Base-by-base conservation (phyloP, 2,797 vertebrate species). In the Acanthurus leucopareius region DNA sequence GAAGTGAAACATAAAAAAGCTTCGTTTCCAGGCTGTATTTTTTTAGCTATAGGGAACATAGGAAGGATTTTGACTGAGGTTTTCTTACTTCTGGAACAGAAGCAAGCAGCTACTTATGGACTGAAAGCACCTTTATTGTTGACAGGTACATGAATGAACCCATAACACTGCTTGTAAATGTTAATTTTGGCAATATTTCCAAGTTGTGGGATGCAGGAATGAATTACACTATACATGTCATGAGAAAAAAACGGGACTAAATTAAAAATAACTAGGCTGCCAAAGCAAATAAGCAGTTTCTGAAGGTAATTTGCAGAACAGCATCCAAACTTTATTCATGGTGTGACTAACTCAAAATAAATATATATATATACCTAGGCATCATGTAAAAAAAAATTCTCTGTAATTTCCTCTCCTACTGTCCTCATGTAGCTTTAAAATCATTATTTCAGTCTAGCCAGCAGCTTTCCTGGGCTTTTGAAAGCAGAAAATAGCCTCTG, bases 361-460 rank as follows among this genome's bases (percentile, higher is more conserved):
- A 61, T 32, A 53, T 35, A 72, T 1, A 61, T 32, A 53, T 35
- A 72, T 1, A 61, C 10, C 3, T 7, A 1, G 45, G 35, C 53
- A n/a, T 19, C 20, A 7, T 59, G 3, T 7, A 35, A 60, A 17
- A 71, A 71, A 10, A 70, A 16, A 28, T 42, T 13, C 9, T 49
- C 7, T 35, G 1, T 3, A n/a, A 11, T 48, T 47, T 52, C 38
- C 13, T 51, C 16, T 48, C 2, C 19, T 13, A 11, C 15, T 44
- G 28, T 58, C 22, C 22, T 69, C 7, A 10, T 60, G 48, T 28
- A 56, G 47, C 28, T 59, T 51, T 62, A 40, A 67, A 71, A 69
- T 44, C 2, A 16, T 16, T 51, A 42, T 22, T 51, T 76, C 8
- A n/a, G 20, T 63, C 5, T 10, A 32, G n/a, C 35, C 25, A 61